A percentile compares a stretch with the other conserved stretches of the same genome.
These are phyloP conservation scores for Xestia c-nigrum DNA, from an alignment of 2,888 invertebrate genomes.

Conservation along the genomic window DNA sequence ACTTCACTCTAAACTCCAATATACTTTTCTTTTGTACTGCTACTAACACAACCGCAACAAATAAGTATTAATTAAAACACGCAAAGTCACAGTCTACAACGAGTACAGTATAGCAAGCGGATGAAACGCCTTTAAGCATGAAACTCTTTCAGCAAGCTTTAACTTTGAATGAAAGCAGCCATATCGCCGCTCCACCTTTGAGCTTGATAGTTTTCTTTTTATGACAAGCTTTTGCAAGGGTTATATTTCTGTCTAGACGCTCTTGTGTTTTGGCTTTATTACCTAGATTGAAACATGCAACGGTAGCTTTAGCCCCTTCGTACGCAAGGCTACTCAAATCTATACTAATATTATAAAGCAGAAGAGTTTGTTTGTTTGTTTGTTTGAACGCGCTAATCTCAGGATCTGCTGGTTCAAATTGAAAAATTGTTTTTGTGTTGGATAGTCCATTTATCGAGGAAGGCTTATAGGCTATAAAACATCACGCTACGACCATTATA, in stretches of 20 bases:
- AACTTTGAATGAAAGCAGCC: slow-evolving; percentile 39
- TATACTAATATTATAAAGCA: too few species aligned
- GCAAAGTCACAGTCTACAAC: slow-evolving; percentile 16
- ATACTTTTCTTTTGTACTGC: not conserved
- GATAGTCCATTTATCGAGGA: too few species aligned
- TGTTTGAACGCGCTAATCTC: too few species aligned
- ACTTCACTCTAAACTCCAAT: not conserved
- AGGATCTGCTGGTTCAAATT: too few species aligned
- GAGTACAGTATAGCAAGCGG: slow-evolving; percentile 41
- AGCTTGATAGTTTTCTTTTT: slow-evolving; percentile 35
- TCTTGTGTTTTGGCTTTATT: slow-evolving; percentile 6
- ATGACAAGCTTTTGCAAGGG: slow-evolving; percentile 19
- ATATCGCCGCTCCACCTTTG: slow-evolving; percentile 22
- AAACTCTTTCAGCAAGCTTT: slow-evolving; percentile 62
- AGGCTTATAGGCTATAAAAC: too few species aligned
- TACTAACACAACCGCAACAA: not conserved
- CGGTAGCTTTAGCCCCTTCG: not conserved
- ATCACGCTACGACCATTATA: too few species aligned
- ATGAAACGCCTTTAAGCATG: slow-evolving; percentile 59
- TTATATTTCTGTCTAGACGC: slow-evolving; percentile 53
- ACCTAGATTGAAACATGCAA: not conserved
- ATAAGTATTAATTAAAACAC: slow-evolving; percentile 38
- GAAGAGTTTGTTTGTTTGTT: too few species aligned
- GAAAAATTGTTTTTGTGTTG: too few species aligned
- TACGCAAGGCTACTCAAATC: too few species aligned